These are phyloP conservation scores for Bufo gargarizans DNA, from an alignment of 2,113 vertebrate genomes.

Conservation along the genomic window DNA sequence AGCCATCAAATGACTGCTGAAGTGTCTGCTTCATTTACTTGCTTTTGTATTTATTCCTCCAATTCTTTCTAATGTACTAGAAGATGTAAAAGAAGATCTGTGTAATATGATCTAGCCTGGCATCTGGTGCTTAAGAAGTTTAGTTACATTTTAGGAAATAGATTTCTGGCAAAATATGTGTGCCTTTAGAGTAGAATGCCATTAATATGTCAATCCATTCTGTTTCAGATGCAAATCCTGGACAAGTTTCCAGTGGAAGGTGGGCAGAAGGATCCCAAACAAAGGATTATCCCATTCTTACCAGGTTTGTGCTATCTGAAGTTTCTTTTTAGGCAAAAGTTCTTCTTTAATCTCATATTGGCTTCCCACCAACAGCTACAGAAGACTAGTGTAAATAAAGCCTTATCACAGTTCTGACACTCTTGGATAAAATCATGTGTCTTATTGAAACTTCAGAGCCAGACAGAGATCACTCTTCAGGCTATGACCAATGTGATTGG, in stretches of 20 bases:
- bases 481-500: too few relatives aligned
- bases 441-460: too few relatives aligned
- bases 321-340: not conserved
- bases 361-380: too few relatives aligned
- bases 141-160: not conserved
- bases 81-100: not conserved
- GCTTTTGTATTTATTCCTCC: not conserved
- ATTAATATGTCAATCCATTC: not conserved
- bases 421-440: too few relatives aligned
- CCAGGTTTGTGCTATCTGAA: slow-evolving; percentile 78
- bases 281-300: slow-evolving; percentile 95
- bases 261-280: slow-evolving; percentile 97
- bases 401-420: too few relatives aligned
- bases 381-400: too few relatives aligned
- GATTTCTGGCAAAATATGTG: not conserved
- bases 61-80: not conserved
- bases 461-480: too few relatives aligned
- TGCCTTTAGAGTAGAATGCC: not conserved
- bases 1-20: not conserved
- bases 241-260: slow-evolving; percentile 99
- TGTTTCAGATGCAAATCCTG: slow-evolving; percentile 93
- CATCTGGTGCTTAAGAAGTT: not conserved
- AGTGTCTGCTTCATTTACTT: not conserved
- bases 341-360: too few relatives aligned
- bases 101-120: not conserved